Evolutionary conservation across 2,888 invertebrate species (phyloP).

Genomic region (Periphyllus acericola): DNA sequence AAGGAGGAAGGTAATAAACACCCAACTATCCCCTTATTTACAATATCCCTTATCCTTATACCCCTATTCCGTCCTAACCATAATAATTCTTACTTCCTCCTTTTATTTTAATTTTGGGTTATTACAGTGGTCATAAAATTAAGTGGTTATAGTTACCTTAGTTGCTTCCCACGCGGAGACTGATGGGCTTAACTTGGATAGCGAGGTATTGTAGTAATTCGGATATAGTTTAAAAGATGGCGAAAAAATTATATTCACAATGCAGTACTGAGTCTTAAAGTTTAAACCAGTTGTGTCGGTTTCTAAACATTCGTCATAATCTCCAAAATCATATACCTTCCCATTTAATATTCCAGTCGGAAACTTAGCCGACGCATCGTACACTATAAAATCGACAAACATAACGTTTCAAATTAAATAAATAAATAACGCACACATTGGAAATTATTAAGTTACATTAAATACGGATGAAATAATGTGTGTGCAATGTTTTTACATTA

Average conservation of each 20-base stretch:
- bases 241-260: conserved; percentile 59
- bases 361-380: conserved; percentile 63
- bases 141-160: neutral
- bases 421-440: too few relatives aligned
- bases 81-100: too few relatives aligned
- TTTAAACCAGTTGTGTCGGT: conserved; percentile 40
- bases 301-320: conserved; percentile 64
- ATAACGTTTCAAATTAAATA: too few relatives aligned
- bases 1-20: too few relatives aligned
- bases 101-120: too few relatives aligned
- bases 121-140: neutral
- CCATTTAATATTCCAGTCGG: conserved; percentile 63
- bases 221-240: conserved; percentile 26
- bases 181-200: neutral
- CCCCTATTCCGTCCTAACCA: too few relatives aligned
- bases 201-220: neutral
- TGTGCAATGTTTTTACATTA: too few relatives aligned
- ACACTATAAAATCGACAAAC: conserved; percentile 59
- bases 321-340: conserved; percentile 63
- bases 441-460: too few relatives aligned
- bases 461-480: too few relatives aligned
- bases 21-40: too few relatives aligned
- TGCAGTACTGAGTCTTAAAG: conserved; percentile 64
- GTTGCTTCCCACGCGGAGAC: conserved; percentile 29
- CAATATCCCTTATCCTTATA: too few relatives aligned